phyloP scores from a whole-genome alignment of 2,888 invertebrate genomes.

The Chesias legatella region DNA sequence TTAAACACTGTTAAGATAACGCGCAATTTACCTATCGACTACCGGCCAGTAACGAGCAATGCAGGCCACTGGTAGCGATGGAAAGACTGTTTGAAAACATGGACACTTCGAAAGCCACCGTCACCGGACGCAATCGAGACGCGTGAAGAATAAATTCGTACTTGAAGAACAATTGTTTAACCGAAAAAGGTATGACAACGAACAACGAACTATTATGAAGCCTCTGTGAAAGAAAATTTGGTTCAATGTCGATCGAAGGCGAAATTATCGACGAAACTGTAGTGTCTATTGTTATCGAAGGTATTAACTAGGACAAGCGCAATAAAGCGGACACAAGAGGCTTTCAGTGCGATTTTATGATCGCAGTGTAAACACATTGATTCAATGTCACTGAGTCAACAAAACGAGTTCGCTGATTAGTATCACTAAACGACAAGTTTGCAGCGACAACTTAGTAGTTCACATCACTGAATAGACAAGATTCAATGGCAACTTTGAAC shows the following conservation, averaged over 20 bases:
- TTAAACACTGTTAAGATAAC: conserved; percentile 51
- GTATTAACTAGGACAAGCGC: conserved; percentile 2
- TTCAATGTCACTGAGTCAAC: too few relatives aligned
- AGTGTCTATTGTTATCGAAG: conserved; percentile 7
- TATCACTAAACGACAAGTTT: conserved; percentile 26
- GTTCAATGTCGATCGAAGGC: conserved; percentile 37
- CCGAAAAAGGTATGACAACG: conserved; percentile 57
- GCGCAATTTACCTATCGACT: conserved; percentile 45
- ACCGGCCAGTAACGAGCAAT: conserved; percentile 60
- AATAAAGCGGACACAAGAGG: not conserved
- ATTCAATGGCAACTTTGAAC: conserved; percentile 69
- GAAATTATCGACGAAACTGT: conserved; percentile 22
- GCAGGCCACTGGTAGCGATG: conserved; percentile 65
- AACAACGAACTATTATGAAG: conserved; percentile 45
- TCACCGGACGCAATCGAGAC: conserved; percentile 73
- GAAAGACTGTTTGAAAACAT: conserved; percentile 69
- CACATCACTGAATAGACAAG: conserved; percentile 66
- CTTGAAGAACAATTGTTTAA: conserved; percentile 70
- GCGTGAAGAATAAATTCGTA: conserved; percentile 73
- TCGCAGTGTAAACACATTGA: conserved; percentile 5
- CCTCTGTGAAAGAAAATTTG: conserved; percentile 35
- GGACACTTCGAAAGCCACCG: conserved; percentile 70
- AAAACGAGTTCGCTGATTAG: conserved; percentile 14
- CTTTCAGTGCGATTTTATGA: not conserved
- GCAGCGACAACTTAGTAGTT: conserved; percentile 47